Base-by-base conservation (phyloP, 2,113 vertebrate genomes). In the Etheostoma cragini region DNA sequence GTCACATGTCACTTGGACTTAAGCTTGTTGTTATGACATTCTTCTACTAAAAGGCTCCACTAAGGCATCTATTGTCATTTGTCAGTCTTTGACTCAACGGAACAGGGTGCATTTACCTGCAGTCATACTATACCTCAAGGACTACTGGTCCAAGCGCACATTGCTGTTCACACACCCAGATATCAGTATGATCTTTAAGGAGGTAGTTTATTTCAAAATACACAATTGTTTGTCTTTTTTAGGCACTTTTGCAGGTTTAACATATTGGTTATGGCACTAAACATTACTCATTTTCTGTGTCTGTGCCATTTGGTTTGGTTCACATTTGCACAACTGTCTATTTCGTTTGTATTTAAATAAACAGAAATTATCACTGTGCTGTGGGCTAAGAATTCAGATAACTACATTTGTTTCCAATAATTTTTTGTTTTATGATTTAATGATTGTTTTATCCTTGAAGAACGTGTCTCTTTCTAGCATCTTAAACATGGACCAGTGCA, bases 1-100 rank as follows among this genome's bases (percentile, higher is more conserved):
- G 92, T 91, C 83, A 91, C 89, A 84, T 89, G 90, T 93, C 90
- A 93, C 78, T 73, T 76, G 82, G 91, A 83, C 87, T 86, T 91
- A 90, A 88, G 87, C 88, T 87, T 78, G 78, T 89, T 92, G 91
- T 93, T 93, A 86, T 92, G 91, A 92, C 89, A 90, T 88, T 89
- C 80, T 89, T 65, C 50, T 38, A 46, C 66, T 86, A 87, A 91
- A 89, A 88, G 87, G 76, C 83, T 84, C 85, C 72, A 68, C 83
- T 72, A 78, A 83, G 65, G 87, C 80, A 80, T 80, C 91, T 86
- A 82, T 88, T 91, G 89, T 92, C 75, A 79, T 84, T 91, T 92
- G 89, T 89, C 91, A 89, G 87, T 30, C 45, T 81, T 11, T 56
- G 69, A 66, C 76, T 87, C 68, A 46, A 70, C 61, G 70, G 60